Conservation (phyloP, 2,888 invertebrate genomes). For the Drosophila paranaensis region DNA sequence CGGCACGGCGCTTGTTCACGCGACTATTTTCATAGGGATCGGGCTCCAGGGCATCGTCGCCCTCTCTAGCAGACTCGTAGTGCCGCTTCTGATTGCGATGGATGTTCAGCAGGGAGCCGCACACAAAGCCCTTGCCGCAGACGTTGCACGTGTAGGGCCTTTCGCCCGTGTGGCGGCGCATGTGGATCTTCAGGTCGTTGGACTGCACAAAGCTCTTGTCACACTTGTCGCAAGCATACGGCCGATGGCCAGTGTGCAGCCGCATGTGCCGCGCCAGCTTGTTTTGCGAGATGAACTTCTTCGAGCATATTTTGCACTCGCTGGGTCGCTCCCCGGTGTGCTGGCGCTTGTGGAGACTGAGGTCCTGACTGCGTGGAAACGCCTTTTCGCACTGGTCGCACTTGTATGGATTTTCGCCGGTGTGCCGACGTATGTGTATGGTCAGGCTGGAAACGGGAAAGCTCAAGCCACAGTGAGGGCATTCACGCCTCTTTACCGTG, state of each 20-base stretch:
- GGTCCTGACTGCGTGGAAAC: constrained; percentile 87
- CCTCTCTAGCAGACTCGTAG: constrained; percentile 58
- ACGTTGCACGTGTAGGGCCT: constrained; percentile 88
- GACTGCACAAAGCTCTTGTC: constrained; percentile 88
- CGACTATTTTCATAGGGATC: constrained; percentile 82
- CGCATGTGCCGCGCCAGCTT: constrained; percentile 88
- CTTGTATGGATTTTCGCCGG: constrained; percentile 88
- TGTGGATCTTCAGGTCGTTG: constrained; percentile 89
- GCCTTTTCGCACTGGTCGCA: constrained; percentile 88
- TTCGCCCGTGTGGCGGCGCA: constrained; percentile 89
- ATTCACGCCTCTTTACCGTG: constrained; percentile 84
- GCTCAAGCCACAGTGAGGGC: constrained; percentile 87
- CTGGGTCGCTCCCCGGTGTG: constrained; percentile 88
- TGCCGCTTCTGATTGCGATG: constrained; percentile 88
- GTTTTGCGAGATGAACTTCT: constrained; percentile 87
- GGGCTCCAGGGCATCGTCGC: constrained; percentile 39
- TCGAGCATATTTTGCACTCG: constrained; percentile 77
- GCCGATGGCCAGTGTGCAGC: constrained; percentile 86
- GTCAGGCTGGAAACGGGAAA: constrained; percentile 87
- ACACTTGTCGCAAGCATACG: constrained; percentile 86
- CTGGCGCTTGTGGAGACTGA: constrained; percentile 87
- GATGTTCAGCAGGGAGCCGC: constrained; percentile 87
- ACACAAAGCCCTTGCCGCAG: constrained; percentile 89
- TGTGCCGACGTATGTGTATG: constrained; percentile 89
- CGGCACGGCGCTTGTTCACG: constrained; percentile 64